A percentile compares a stretch with the other conserved stretches of the same genome.
Evolutionary conservation across 2,888 invertebrate genomes (phyloP).

Genomic region (Mythimna vitellina): DNA sequence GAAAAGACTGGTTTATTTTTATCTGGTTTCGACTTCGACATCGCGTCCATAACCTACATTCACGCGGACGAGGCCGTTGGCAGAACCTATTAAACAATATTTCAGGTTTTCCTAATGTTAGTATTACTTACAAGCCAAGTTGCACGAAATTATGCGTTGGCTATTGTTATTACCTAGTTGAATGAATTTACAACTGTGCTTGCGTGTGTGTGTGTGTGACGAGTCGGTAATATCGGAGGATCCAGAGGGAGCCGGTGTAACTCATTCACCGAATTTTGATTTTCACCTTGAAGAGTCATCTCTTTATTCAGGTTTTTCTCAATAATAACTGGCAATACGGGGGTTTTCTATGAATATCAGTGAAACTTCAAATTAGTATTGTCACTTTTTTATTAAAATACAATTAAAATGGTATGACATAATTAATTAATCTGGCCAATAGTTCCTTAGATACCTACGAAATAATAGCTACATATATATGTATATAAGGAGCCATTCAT

Average conservation of each 20-base stretch:
- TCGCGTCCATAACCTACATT: too few relatives aligned
- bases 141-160: not conserved
- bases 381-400: constrained; percentile 43
- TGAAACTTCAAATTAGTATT: not conserved
- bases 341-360: not conserved
- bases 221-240: not conserved
- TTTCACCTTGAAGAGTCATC: not conserved
- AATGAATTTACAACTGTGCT: not conserved
- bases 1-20: too few relatives aligned
- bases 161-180: not conserved
- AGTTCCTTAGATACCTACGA: constrained; percentile 1
- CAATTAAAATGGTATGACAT: constrained; percentile 21
- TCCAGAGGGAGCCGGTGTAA: not conserved
- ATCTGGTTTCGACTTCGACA: too few relatives aligned
- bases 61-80: too few relatives aligned
- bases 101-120: too few relatives aligned
- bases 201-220: not conserved
- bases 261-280: not conserved
- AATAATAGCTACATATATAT: constrained; percentile 1
- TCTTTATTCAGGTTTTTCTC: not conserved
- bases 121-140: too few relatives aligned
- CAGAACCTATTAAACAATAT: too few relatives aligned
- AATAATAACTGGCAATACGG: not conserved
- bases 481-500: too few relatives aligned
- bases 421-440: constrained; percentile 17